Percentiles rank a stretch among this genome's conserved stretches.
Conservation (phyloP, 2,888 invertebrate genomes). For the Philereme vetulata region DNA sequence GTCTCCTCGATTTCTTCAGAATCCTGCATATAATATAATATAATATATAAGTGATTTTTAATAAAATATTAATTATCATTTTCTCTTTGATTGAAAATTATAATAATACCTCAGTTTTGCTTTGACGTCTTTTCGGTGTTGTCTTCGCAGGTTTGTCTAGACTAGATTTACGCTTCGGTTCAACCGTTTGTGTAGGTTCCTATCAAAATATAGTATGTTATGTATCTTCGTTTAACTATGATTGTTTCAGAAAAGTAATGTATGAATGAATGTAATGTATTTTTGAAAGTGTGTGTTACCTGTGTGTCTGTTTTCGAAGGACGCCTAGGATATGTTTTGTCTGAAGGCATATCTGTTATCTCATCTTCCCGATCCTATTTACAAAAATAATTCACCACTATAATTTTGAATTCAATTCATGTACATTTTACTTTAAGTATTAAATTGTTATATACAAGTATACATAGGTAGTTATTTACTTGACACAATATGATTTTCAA, state of each 20-base stretch:
- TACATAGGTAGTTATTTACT: conserved; percentile 56
- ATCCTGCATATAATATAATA: conserved; percentile 44
- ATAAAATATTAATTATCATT: not conserved
- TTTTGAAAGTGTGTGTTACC: conserved; percentile 54
- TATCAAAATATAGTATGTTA: conserved; percentile 45
- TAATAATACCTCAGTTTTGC: conserved; percentile 57
- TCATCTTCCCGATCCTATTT: conserved; percentile 74
- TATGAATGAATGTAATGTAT: conserved; percentile 36
- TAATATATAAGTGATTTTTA: not conserved
- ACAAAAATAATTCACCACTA: conserved; percentile 52
- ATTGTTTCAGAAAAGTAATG: conserved; percentile 19
- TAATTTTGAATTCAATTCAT: conserved; percentile 5
- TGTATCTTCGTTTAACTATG: not conserved
- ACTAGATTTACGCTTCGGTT: conserved; percentile 60
- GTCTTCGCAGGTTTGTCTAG: conserved; percentile 45
- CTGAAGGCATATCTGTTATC: conserved; percentile 67
- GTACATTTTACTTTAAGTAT: conserved; percentile 11
- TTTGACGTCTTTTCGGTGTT: conserved; percentile 49
- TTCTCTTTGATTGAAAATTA: conserved; percentile 4
- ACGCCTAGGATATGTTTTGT: conserved; percentile 72
- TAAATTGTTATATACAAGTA: conserved; percentile 23
- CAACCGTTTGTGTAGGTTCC: conserved; percentile 55
- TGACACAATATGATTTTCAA: conserved; percentile 49
- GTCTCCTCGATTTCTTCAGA: conserved; percentile 50
- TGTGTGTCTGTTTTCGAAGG: conserved; percentile 70